These are phyloP conservation scores for Hycleus phaleratus DNA, from an alignment of 1,140 invertebrate genomes.

Conservation along the genomic window DNA sequence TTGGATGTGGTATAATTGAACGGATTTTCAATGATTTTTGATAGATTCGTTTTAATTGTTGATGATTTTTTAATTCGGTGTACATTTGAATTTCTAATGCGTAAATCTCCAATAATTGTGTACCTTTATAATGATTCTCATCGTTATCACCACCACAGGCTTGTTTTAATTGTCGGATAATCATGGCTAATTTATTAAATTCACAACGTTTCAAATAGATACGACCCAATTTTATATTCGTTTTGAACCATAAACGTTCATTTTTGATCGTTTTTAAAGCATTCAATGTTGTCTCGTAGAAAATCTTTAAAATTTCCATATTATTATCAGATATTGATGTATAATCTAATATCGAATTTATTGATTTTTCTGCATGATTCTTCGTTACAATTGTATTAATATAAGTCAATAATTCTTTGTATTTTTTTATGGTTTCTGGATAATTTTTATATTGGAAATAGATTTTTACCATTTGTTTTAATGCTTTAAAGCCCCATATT, in stretches of 20 bases:
- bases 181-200: constrained; percentile 87
- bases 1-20: constrained; percentile 96
- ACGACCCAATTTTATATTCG: constrained; percentile 98
- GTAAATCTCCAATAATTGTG: constrained; percentile 95
- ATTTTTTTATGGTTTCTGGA: constrained; percentile 91
- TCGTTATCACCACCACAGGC: constrained; percentile 97
- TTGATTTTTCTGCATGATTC: constrained; percentile 98
- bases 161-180: constrained; percentile 91
- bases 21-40: constrained; percentile 97
- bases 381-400: constrained; percentile 97
- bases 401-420: constrained; percentile 92
- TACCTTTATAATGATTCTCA: constrained; percentile 96
- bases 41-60: constrained; percentile 94
- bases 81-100: constrained; percentile 99
- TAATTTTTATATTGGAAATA: constrained; percentile 97
- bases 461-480: constrained; percentile 99
- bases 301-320: constrained; percentile 97
- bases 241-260: constrained; percentile 98
- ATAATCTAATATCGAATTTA: constrained; percentile 98
- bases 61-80: constrained; percentile 98
- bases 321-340: constrained; percentile 98
- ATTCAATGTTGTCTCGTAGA: constrained; percentile 97
- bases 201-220: constrained; percentile 94
- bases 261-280: constrained; percentile 97
- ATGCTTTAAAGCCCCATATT: constrained; percentile 99